Percentiles rank a stretch among this genome's conserved stretches.
phyloP scores from a whole-genome alignment of 2,888 invertebrate genomes.

The Spodoptera littoralis region DNA sequence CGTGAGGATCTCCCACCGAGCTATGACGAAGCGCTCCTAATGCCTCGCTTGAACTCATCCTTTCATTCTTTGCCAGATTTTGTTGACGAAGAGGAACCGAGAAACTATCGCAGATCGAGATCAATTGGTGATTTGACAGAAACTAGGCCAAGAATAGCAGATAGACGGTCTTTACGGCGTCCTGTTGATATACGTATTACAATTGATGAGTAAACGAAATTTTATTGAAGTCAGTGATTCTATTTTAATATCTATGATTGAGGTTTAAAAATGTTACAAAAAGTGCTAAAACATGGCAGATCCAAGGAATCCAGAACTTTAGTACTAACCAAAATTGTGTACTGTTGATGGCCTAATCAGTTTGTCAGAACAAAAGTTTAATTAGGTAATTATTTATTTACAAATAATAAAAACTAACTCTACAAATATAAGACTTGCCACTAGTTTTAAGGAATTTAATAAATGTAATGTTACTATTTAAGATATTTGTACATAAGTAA shows the following conservation, averaged over 20 bases:
- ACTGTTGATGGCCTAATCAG: too few relatives aligned
- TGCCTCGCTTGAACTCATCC: slow-evolving; percentile 91
- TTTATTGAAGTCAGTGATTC: background rate
- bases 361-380: too few relatives aligned
- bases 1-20: slow-evolving; percentile 90
- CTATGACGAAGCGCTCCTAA: slow-evolving; percentile 93
- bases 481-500: slow-evolving; percentile 28
- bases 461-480: slow-evolving; percentile 10
- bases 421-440: slow-evolving; percentile 33
- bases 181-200: slow-evolving; percentile 74
- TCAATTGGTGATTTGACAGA: slow-evolving; percentile 85
- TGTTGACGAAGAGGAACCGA: slow-evolving; percentile 74
- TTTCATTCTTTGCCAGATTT: slow-evolving; percentile 89
- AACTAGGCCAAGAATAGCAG: slow-evolving; percentile 70
- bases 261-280: too few relatives aligned
- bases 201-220: slow-evolving; percentile 24
- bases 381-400: slow-evolving; percentile 29
- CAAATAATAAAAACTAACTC: slow-evolving; percentile 22
- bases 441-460: slow-evolving; percentile 8
- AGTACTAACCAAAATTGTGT: too few relatives aligned
- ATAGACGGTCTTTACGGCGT: slow-evolving; percentile 80
- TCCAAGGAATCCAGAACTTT: too few relatives aligned
- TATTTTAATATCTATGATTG: background rate
- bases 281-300: too few relatives aligned
- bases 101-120: slow-evolving; percentile 77